Base-by-base conservation (phyloP, 2,113 vertebrate genomes). In the Eupsittula cactorum region DNA sequence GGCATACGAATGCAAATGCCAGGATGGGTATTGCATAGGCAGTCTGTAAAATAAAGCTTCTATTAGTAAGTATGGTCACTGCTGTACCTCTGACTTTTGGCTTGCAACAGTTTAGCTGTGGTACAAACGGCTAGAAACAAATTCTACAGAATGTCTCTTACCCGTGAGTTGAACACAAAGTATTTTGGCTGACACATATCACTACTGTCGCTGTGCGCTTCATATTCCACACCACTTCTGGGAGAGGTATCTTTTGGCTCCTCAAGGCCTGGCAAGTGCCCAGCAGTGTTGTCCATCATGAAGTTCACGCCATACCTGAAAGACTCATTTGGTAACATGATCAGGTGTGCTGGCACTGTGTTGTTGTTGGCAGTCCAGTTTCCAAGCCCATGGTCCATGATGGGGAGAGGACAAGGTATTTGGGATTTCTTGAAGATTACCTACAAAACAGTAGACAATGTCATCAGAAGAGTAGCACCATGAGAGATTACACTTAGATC, bases 1-100 rank as follows among this genome's bases (percentile, higher is more conserved):
- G 99, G 96, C 99, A 99, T 87, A 99, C 99, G 53, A 99, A 99
- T 50, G 99, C 99, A 96, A 99, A 99, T 44, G 99, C 99, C 94
- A 99, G 98, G 96, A 99, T 99, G 52, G 99, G 99, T 60, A 99
- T 97, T n/a, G 99, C 98, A 97, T 99, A 99, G 13, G 98, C 99
- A 16, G 99, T 99, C 99, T 99, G 97, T 82, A 98, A 98, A 95
- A 97, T 92, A 98, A 96, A 91, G 88, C 13, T 96, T 55, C 39
- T 12, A 47, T 98, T 95, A 97, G 94, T 87, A 92, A 93, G 31
- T 88, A 69, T 4, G 12, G 41, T 68, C 68, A 74, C 2, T 25
- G 37, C 47, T 77, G 23, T 73, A 63, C 24, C 55, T 76, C 52
- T 89, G 95, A 67, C 70, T 74, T 70, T 86, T 59, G 49, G 46